These are phyloP conservation scores for Rhyacichthys aspro DNA, from an alignment of 2,797 vertebrate species.

Conservation along the genomic window DNA sequence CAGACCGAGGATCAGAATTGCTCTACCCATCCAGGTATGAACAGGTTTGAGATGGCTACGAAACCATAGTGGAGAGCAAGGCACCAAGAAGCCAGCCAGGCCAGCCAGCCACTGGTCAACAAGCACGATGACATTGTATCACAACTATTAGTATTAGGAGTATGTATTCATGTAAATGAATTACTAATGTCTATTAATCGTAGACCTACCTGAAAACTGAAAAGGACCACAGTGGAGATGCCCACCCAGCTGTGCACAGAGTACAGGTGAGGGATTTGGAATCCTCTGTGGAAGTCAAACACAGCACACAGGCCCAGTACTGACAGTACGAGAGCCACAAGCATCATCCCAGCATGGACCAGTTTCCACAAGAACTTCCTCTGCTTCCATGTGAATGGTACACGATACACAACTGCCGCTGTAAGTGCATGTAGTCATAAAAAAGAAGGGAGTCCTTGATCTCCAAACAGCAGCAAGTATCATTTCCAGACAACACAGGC, in stretches of 20 bases:
- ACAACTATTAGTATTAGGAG: not conserved
- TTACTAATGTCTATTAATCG: too few species aligned
- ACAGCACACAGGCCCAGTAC: constrained; percentile 26
- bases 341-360: constrained; percentile 41
- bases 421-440: not conserved
- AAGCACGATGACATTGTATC: not conserved
- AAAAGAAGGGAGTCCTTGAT: not conserved
- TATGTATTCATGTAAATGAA: not conserved
- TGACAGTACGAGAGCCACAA: constrained; percentile 26
- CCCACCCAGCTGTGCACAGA: constrained; percentile 50
- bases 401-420: constrained; percentile 29
- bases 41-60: constrained; percentile 24
- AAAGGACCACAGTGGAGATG: constrained; percentile 28
- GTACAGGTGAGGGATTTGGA: constrained; percentile 14
- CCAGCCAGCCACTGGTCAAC: constrained; percentile 32
- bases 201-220: constrained; percentile 32
- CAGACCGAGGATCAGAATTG: constrained; percentile 30
- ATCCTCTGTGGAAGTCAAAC: constrained; percentile 31
- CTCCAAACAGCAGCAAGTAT: too few species aligned
- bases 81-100: constrained; percentile 35
- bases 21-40: constrained; percentile 34
- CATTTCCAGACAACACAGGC: too few species aligned
- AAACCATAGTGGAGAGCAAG: constrained; percentile 21
- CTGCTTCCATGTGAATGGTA: constrained; percentile 42
- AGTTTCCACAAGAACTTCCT: constrained; percentile 35